phyloP scores from a whole-genome alignment of 64 coral and sea anemone species.

The Astreopora myriophthalma region DNA sequence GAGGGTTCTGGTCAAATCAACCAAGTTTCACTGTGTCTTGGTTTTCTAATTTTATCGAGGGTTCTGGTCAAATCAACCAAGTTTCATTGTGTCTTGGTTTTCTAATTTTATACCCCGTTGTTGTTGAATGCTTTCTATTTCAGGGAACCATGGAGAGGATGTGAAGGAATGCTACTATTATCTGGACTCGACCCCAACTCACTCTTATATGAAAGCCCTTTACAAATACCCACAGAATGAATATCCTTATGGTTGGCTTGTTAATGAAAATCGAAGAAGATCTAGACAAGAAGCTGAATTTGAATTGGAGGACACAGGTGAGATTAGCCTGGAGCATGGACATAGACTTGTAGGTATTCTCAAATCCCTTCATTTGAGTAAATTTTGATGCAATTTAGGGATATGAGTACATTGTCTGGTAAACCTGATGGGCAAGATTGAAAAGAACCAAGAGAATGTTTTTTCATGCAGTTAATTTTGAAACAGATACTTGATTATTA shows the following conservation, averaged over 20 bases:
- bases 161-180: constrained; percentile 99
- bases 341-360: no score
- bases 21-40: no score
- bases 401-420: no score
- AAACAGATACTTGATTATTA: no score
- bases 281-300: constrained; percentile 70
- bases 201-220: constrained; percentile 97
- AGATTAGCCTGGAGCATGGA: background rate
- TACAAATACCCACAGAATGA: constrained; percentile 97
- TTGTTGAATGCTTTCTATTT: background rate
- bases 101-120: background rate
- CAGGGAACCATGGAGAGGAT: constrained; percentile 99
- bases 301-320: constrained; percentile 92
- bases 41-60: background rate
- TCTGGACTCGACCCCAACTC: constrained; percentile 94
- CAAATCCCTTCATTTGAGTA: no score
- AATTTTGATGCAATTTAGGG: no score
- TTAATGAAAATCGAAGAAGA: constrained; percentile 72
- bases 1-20: no score
- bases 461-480: no score
- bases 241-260: constrained; percentile 75
- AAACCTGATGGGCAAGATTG: no score
- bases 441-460: no score
- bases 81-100: background rate
- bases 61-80: no score